Percentiles rank a stretch among this genome's conserved stretches.
phyloP scores from a whole-genome alignment of 2,113 vertebrate genomes.

The Macquaria ambigua region DNA sequence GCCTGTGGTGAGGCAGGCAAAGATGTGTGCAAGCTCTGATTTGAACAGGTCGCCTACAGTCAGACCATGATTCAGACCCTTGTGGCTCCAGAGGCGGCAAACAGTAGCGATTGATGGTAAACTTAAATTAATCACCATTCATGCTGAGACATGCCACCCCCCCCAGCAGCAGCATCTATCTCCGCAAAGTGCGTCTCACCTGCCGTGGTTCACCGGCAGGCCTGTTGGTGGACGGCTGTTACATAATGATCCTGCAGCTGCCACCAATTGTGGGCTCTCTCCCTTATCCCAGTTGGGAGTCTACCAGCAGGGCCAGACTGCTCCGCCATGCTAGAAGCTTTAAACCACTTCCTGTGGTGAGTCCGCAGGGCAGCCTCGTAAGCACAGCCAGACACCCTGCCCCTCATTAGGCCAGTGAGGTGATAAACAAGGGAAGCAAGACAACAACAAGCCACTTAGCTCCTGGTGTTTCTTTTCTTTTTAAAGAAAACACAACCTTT shows the following conservation, averaged over 20 bases:
- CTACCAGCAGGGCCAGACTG: constrained; percentile 52
- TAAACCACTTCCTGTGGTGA: constrained; percentile 78
- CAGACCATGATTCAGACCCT: constrained; percentile 38
- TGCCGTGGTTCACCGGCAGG: constrained; percentile 28
- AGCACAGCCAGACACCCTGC: constrained; percentile 73
- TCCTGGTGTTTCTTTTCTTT: constrained; percentile 22
- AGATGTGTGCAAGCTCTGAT: background rate
- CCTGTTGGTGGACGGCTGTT: constrained; percentile 45
- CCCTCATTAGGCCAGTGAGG: constrained; percentile 65
- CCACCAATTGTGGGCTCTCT: constrained; percentile 63
- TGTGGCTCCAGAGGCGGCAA: constrained; percentile 5
- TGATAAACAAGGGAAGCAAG: constrained; percentile 72
- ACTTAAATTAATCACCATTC: constrained; percentile 31
- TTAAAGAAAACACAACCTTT: constrained; percentile 13
- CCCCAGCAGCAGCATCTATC: background rate
- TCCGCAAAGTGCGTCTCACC: constrained; percentile 44
- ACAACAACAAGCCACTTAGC: constrained; percentile 73
- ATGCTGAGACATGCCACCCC: background rate
- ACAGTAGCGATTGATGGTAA: constrained; percentile 24
- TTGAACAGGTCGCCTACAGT: constrained; percentile 20
- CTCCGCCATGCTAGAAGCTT: constrained; percentile 49
- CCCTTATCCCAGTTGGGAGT: constrained; percentile 62
- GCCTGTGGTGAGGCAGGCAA: background rate
- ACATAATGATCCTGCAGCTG: constrained; percentile 60
- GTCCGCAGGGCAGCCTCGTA: constrained; percentile 61